A percentile compares a stretch with the other conserved stretches of the same genome.
phyloP scores from a whole-genome alignment of 1,140 invertebrate genomes.

The Phocides pigmalion region DNA sequence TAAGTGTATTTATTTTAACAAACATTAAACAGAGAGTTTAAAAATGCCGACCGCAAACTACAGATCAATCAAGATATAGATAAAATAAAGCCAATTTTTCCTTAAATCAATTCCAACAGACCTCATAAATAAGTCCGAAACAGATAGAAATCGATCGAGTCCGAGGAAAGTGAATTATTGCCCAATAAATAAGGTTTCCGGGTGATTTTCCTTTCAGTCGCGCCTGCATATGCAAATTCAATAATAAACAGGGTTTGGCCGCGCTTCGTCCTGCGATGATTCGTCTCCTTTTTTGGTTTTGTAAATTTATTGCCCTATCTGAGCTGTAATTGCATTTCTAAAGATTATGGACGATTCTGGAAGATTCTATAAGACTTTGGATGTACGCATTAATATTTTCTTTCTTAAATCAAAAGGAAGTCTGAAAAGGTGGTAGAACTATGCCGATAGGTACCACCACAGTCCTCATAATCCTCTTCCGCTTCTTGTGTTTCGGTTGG shows the following conservation, averaged over 20 bases:
- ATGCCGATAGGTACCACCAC: too few relatives aligned
- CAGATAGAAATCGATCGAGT: slow-evolving; percentile 17
- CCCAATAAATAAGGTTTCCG: slow-evolving; percentile 40
- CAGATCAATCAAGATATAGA: not conserved
- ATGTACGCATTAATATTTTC: too few relatives aligned
- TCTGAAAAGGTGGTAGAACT: too few relatives aligned
- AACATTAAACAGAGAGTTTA: too few relatives aligned
- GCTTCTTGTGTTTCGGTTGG: too few relatives aligned
- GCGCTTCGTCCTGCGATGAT: slow-evolving; percentile 41
- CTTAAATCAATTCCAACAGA: slow-evolving; percentile 17
- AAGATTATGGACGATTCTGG: not conserved
- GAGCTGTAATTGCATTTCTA: slow-evolving; percentile 47
- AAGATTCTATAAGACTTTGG: too few relatives aligned
- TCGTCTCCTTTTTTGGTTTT: slow-evolving; percentile 51
- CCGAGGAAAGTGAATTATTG: slow-evolving; percentile 47
- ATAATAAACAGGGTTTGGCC: slow-evolving; percentile 54
- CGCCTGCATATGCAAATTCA: slow-evolving; percentile 60
- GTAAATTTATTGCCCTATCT: slow-evolving; percentile 61
- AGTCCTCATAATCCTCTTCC: too few relatives aligned
- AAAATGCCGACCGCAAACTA: too few relatives aligned
- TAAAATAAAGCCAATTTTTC: slow-evolving; percentile 3
- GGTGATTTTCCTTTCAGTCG: slow-evolving; percentile 48
- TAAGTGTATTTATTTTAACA: too few relatives aligned
- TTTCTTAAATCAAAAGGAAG: too few relatives aligned
- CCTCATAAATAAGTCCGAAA: not conserved